Base-by-base conservation (phyloP, 2,888 invertebrate genomes). In the Brachynemurus nebulosus region DNA sequence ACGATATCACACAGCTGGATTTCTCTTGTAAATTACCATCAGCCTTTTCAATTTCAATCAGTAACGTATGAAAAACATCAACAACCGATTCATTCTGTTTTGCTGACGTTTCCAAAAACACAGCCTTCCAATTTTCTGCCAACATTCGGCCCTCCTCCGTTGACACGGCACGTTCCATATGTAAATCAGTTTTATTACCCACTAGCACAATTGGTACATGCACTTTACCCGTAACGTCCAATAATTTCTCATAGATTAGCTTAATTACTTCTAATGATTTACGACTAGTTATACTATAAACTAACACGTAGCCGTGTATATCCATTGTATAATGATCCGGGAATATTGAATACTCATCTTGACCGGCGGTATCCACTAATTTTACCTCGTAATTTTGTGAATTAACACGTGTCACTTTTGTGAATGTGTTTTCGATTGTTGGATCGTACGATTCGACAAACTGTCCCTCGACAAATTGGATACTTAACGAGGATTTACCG, bases 401-500 rank as follows among this genome's bases (percentile, higher is more conserved):
- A 64, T 88, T 82, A 27, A 92, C 78, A 55, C 90, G 76, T 43
- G 90, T 80, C 47, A 78, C 81, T 69, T 93, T 95, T 52, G 86
- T 86, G 62, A 95, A 95, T 45, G 93, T 95, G 63, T 96, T 96
- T 76, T 97, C 96, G 62, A 97, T 97, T 42, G 97, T 97, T 50
- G 97, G 96, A 65, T 97, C 96, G 65, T 97, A 97, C 0, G 92
- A 90, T 67, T 97, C 96, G 39, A 96, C 96, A 69, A 97, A 97
- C 61, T 93, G 91, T 45, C 82, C 92, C 70, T 97, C 93, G 43
- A 96, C 92, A 67, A 93, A 97, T 65, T 96, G 96, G 62, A 97
- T 93, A 60, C 93, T 95, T 53, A 97, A 68, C 44, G 96, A 96
- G 18, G 96, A 96, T 74, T 96, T 96, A 53, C 65, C 65, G 45